Base-by-base conservation (phyloP, 2,888 invertebrate species). In the Sabellastarte sp. region DNA sequence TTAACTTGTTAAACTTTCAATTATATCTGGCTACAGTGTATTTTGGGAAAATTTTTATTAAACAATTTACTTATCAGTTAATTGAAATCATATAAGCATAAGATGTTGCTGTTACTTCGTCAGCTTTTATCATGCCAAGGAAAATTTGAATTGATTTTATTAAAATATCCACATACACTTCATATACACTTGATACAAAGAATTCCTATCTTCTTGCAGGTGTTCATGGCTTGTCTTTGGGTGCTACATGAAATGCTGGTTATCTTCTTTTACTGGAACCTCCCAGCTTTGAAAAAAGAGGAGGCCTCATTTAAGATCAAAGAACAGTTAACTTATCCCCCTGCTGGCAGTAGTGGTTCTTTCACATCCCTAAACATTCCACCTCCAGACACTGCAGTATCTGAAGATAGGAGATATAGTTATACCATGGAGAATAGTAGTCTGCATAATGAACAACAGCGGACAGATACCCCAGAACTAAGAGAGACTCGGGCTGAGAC, bases 211-310 rank as follows among this genome's bases (percentile, higher is more conserved):
- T n/a, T n/a, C n/a, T n/a, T n/a, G n/a, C 66, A 80, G 80, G 76
- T 83, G 2, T 81, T 85, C 64, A 84, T 85, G 85, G 80, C 82
- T 15, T 65, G 75, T 32, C 60, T 84, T n/a, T 85, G 85, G 84
- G 29, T 70, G 0, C 1, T 76, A 26, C 72, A 75, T 30, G 63
- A 75, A 50, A 32, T 80, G 15, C 41, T 77, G 26, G 59, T 77
- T 3, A 32, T 77, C 5, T 66, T 74, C 51, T 56, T 77, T 5
- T 81, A 80, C 68, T 71, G 65, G 61, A 73, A 77, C 57, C 69
- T 75, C 4, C 67, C 68, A 2, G 20, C 32, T n/a, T 61, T 68
- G 26, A 30, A 58, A 4, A 24, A 62, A 1, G 60, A 61, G 24
- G 60, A 59, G n/a, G 50, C 31, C 29, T 52, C 24, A 24, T 5